Base-by-base conservation (phyloP, 2,888 invertebrate genomes). In the Eurois occulta region DNA sequence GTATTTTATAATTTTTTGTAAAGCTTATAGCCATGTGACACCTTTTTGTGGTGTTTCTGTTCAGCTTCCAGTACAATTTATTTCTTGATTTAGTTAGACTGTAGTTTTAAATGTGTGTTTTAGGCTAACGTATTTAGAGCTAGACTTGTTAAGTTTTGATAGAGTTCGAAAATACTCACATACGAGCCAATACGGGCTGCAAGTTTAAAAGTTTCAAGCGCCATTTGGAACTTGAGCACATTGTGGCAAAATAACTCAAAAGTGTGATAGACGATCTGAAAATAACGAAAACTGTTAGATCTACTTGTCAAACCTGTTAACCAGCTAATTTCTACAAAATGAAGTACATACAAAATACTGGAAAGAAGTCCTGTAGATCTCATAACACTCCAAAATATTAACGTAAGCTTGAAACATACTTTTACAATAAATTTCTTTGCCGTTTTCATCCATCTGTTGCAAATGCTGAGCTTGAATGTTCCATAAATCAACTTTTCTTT, bases 341-440 rank as follows among this genome's bases (percentile, higher is more conserved):
- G 28, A 2, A 41, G 10, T 52, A 8, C 62, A 0, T 43, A 75
- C 78, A 55, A 70, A 38, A 46, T 46, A n/a, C 55, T 78, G 70
- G 8, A 52, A 70, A 2, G 52, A 79, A 32, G 35, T 21, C 11
- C 16, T 70, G 32, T 38, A 79, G n/a, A 55, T 78, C 5, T 70
- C 16, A 46, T 64, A 78, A 55, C 11, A 41, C 41, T 41, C 2
- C 11, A 41, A 41, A 11, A 41, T 41, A 11, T 41, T 41, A 41
- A 41, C 35, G 21, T 78, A 78, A 41, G 55, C 70, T 65, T 70
- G 7, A 70, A 65, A 79, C 79, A 78, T 79, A 13, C 16, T 55
- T 16, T 64, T 79, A 32, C 71, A 79, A 55, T 21, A 11, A 18
- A 7, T 1, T 65, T 43, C 48, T 13, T 55, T 64, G 7, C 28